Conservation (phyloP, 1,140 invertebrate genomes). For the Laupala kohalensis region DNA sequence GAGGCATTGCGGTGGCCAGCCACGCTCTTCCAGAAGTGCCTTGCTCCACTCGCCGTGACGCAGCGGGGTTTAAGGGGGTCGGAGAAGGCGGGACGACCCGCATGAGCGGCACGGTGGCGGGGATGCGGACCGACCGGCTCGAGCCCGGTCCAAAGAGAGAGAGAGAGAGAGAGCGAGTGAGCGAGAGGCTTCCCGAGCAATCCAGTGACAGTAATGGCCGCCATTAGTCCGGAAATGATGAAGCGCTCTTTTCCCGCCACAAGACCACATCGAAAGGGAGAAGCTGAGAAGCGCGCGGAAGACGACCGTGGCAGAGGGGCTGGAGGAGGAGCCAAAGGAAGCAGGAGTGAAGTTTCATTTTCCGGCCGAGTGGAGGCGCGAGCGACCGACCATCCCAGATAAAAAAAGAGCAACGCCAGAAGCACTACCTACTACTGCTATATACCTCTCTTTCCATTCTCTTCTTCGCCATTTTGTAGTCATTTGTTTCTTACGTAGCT, state of each 20-base stretch:
- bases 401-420: conserved; percentile 8
- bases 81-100: no score
- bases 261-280: conserved; percentile 14
- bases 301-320: background rate
- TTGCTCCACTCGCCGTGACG: no score
- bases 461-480: conserved; percentile 15
- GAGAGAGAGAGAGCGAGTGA: background rate
- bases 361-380: conserved; percentile 15
- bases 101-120: background rate
- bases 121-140: no score
- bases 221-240: conserved; percentile 18
- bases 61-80: no score
- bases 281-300: background rate
- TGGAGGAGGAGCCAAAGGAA: conserved; percentile 10
- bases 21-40: background rate
- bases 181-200: background rate
- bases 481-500: conserved; percentile 18
- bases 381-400: conserved; percentile 11
- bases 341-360: conserved; percentile 13
- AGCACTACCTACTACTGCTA: background rate
- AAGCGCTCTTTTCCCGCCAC: conserved; percentile 15
- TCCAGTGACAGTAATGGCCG: conserved; percentile 16
- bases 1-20: background rate
- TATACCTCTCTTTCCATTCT: conserved; percentile 1
- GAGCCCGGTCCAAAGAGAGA: background rate